A percentile compares a stretch with the other conserved stretches of the same genome.
These are phyloP conservation scores for Gymnocypris eckloni DNA, from an alignment of 2,797 vertebrate genomes.

Conservation along the genomic window DNA sequence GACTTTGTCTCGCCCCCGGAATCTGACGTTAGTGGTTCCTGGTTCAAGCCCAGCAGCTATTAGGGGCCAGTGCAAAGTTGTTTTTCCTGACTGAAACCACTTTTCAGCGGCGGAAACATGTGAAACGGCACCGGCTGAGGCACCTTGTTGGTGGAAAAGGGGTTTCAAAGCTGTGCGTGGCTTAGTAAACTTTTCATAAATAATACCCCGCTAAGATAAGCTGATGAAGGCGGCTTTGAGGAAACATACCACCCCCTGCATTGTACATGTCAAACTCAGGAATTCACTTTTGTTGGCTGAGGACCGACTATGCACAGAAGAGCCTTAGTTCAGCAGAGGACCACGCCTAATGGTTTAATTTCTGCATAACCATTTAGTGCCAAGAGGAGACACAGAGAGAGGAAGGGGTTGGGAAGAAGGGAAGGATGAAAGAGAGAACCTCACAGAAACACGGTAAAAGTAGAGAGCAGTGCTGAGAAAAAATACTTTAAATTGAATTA, in stretches of 20 bases:
- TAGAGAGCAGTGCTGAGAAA: background rate
- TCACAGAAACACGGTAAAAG: background rate
- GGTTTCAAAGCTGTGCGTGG: background rate
- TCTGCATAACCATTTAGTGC: conserved; percentile 69
- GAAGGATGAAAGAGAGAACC: background rate
- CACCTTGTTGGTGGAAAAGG: background rate
- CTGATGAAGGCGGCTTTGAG: conserved; percentile 40
- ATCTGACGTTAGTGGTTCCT: background rate
- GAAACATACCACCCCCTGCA: conserved; percentile 64
- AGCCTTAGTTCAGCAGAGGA: conserved; percentile 70
- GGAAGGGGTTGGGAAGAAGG: conserved; percentile 39
- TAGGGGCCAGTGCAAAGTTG: conserved; percentile 3
- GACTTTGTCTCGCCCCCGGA: background rate
- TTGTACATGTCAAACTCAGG: conserved; percentile 68
- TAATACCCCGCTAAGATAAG: conserved; percentile 28
- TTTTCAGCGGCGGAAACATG: background rate
- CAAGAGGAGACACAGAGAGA: conserved; percentile 4
- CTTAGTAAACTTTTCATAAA: conserved; percentile 32
- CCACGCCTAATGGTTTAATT: conserved; percentile 66
- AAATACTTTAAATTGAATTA: background rate
- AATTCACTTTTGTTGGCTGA: conserved; percentile 70
- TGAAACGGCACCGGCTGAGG: background rate
- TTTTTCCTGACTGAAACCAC: conserved; percentile 21
- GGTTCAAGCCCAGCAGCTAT: background rate
- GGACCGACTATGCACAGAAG: conserved; percentile 74